phyloP scores from a whole-genome alignment of 2,113 vertebrate genomes.

The Gymnobelideus leadbeateri region DNA sequence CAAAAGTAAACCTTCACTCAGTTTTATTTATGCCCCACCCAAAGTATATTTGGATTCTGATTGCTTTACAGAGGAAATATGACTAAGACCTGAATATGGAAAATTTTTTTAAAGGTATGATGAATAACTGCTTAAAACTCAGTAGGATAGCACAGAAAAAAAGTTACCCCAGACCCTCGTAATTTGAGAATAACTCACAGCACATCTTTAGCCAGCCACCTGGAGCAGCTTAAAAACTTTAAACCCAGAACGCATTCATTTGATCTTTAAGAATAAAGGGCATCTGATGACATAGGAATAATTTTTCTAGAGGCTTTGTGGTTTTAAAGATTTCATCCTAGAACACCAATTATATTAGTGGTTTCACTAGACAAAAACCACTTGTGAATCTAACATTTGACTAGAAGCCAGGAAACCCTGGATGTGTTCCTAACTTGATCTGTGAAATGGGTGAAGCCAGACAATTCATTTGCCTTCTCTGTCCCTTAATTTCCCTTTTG shows the following conservation, averaged over 20 bases:
- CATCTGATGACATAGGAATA: background rate
- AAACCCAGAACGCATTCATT: background rate
- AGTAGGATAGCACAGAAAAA: background rate
- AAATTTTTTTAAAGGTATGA: background rate
- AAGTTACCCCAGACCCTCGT: background rate
- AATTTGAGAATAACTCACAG: background rate
- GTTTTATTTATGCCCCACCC: background rate
- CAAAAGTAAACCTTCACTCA: background rate
- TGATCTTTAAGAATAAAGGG: background rate
- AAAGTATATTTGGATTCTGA: background rate
- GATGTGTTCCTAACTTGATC: background rate
- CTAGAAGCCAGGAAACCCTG: background rate
- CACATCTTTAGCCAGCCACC: background rate
- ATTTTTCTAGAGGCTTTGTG: background rate
- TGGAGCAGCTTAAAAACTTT: background rate
- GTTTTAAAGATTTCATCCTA: background rate
- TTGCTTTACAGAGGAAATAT: background rate
- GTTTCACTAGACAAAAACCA: background rate
- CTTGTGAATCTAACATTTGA: background rate
- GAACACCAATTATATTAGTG: background rate
- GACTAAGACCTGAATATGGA: constrained; percentile 17
- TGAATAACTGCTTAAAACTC: background rate
- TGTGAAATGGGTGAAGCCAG: background rate
- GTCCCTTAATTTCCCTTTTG: background rate
- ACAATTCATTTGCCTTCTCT: background rate